Base-by-base conservation (phyloP, 2,113 vertebrate species). In the Psephotus haematonotus region DNA sequence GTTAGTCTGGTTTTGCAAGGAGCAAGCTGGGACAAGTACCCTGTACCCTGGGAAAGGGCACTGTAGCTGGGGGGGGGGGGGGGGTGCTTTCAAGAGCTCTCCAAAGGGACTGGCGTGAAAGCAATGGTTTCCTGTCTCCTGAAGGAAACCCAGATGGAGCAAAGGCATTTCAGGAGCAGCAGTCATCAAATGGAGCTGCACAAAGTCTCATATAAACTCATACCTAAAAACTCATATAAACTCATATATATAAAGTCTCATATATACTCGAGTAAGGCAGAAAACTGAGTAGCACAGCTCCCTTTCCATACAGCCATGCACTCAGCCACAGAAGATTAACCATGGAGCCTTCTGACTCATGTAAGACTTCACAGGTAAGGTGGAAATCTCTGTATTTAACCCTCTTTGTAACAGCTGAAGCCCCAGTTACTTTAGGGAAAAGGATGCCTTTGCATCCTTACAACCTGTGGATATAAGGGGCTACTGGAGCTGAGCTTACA, bases 321-420 rank as follows among this genome's bases (percentile, higher is more conserved):
- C 83, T 93, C 87, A 87, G 96, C 86, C 93, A 92, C 92, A 94
- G 92, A 88, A 96, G 90, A 63, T 93, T 82, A 94, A 88, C 80
- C 65, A 22, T 29, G 27, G 88, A 97, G 79, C 81, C 29, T 16
- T 80, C 92, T 68, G 95, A 87, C 93, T 95, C 75, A n/a, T n/a
- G 91, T 94, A 75, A 96, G 97, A 79, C 68, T 69, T 52, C 76
- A 15, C 13, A 68, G 72, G 35, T 80, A 28, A 78, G 76, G 64
- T 74, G 49, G 80, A 70, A 74, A 44, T 3, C 7, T 24, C 39
- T 68, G 74, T 10, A 43, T 75, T 78, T 84, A 96, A 93, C 86
- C 88, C 74, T 94, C 90, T 92, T 94, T 70, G 41, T 76, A 95
- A 69, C 80, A 94, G 65, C 27, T 22, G 52, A 62, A 85, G 79